These are phyloP conservation scores for Drosophila orena DNA, from an alignment of 1,140 invertebrate genomes.

Conservation along the genomic window DNA sequence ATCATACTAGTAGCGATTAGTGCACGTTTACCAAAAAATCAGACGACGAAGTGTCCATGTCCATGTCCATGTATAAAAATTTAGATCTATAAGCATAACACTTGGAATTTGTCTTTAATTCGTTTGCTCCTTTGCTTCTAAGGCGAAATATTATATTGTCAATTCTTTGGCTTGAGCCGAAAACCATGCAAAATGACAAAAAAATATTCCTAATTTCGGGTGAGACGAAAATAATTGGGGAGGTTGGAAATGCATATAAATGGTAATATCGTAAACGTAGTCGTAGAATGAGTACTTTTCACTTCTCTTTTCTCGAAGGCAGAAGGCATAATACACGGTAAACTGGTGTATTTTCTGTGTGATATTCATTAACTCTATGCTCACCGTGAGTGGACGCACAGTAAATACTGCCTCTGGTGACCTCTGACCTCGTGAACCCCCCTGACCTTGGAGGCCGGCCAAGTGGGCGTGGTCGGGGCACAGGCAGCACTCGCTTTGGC, in stretches of 20 bases:
- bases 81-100: slow-evolving; percentile 84
- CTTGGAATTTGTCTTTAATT: slow-evolving; percentile 79
- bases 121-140: slow-evolving; percentile 77
- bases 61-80: slow-evolving; percentile 75
- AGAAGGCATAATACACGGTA: slow-evolving; percentile 74
- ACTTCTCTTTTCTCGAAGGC: slow-evolving; percentile 60
- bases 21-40: slow-evolving; percentile 56
- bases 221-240: slow-evolving; percentile 31
- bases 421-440: background rate
- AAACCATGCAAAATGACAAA: slow-evolving; percentile 84
- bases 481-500: slow-evolving; percentile 35
- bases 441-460: slow-evolving; percentile 39
- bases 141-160: slow-evolving; percentile 85
- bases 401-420: slow-evolving; percentile 19
- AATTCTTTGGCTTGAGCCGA: slow-evolving; percentile 84
- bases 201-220: slow-evolving; percentile 76
- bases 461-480: background rate
- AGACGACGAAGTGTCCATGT: slow-evolving; percentile 58
- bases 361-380: slow-evolving; percentile 44
- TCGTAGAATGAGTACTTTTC: slow-evolving; percentile 47
- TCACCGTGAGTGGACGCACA: slow-evolving; percentile 26
- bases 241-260: slow-evolving; percentile 32
- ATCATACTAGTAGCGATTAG: slow-evolving; percentile 36
- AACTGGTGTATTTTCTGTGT: slow-evolving; percentile 56
- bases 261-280: slow-evolving; percentile 31